Base-by-base conservation (phyloP, 2,113 vertebrate species). In the Xenopus tropicalis region DNA sequence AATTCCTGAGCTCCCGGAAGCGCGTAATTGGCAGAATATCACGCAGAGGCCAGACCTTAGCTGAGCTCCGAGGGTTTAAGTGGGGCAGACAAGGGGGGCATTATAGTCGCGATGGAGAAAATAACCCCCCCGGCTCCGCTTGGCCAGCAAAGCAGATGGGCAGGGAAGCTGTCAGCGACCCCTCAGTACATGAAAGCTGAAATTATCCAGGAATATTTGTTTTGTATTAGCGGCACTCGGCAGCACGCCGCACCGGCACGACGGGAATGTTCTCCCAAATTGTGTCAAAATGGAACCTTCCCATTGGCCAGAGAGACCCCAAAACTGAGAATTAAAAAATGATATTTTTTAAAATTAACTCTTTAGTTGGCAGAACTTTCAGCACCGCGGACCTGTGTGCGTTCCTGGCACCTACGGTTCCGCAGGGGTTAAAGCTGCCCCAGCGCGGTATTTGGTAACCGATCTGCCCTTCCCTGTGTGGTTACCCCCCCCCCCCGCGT, bases 171-270 rank as follows among this genome's bases (percentile, higher is more conserved):
- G 72, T 74, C 72, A 54, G 72, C 61, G 61, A 69, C 69, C 72
- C 69, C 46, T 37, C 24, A 13, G 72, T 65, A 61, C 65, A 52
- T 69, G 65, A 67, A 68, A 68, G 72, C 61, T 69, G 72, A 74
- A 74, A 68, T 65, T 52, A 62, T 74, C 65, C 72, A 61, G 72
- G 46, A 17, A 51, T 74, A 62, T 74, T 74, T 74, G 72, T 61
- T 74, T 68, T 68, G 65, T 68, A 68, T 74, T 68, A 74, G 65
- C 51, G 72, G 64, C 69, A 37, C 65, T 24, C 14, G 57, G 65
- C 62, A 65, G 72, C 4, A 74, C 23, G 61, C 65, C 65, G 61
- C 72, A 68, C 72, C 57, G 61, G 61, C 52, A 74, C 43, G 71
- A 68, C 51, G 44, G 61, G 72, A 69, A 37, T 20, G 65, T 62